Conservation (phyloP, 2,113 vertebrate species). For the Oryzias curvinotus region DNA sequence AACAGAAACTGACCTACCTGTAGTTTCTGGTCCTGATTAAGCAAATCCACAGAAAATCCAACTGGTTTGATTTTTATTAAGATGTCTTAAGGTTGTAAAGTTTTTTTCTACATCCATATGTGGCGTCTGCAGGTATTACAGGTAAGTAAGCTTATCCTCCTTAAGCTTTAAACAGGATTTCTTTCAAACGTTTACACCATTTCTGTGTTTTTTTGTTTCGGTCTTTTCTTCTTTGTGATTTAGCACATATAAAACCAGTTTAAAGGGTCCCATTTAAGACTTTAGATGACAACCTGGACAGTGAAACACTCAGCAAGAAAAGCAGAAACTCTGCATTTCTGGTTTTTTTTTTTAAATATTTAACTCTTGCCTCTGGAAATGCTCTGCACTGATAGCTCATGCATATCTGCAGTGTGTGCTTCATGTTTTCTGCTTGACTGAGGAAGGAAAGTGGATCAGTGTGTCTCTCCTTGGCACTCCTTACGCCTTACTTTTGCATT, state of each 20-base stretch:
- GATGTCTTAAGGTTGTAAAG: neutral
- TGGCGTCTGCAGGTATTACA: neutral
- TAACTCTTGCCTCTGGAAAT: slow-evolving; percentile 6
- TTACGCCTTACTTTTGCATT: slow-evolving; percentile 41
- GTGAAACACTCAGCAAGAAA: slow-evolving; percentile 18
- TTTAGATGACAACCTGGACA: slow-evolving; percentile 21
- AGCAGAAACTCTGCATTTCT: slow-evolving; percentile 23
- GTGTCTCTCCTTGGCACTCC: slow-evolving; percentile 37
- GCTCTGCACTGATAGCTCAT: slow-evolving; percentile 34
- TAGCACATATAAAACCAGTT: neutral
- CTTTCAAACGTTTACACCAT: neutral
- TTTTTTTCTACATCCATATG: neutral
- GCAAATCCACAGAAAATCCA: no score
- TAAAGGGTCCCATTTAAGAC: neutral
- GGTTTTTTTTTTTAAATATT: slow-evolving; percentile 42
- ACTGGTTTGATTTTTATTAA: no score
- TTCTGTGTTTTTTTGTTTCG: neutral
- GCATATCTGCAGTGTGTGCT: slow-evolving; percentile 3
- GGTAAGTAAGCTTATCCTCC: neutral
- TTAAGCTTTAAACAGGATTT: neutral
- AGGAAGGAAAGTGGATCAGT: slow-evolving; percentile 56
- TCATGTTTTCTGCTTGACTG: slow-evolving; percentile 55
- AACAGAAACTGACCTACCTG: no score
- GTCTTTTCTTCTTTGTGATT: no score
- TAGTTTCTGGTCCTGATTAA: no score